Evolutionary conservation across 2,888 invertebrate species (phyloP).

Genomic region (Noctua fimbriata): DNA sequence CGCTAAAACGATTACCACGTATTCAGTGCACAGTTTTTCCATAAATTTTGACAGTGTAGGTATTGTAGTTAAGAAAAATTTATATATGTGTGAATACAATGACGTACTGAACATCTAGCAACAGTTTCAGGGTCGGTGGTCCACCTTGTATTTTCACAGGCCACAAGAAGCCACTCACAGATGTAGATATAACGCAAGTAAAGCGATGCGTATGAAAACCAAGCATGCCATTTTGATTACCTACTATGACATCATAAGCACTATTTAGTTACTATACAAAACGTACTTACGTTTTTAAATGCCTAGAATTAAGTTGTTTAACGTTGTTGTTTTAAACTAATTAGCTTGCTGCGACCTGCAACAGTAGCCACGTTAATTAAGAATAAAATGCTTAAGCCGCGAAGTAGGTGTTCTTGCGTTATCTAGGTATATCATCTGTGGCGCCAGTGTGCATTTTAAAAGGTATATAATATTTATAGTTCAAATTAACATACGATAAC

Average conservation of each 20-base stretch:
- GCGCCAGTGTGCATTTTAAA: background rate
- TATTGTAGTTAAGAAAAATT: no score
- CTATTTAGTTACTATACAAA: background rate
- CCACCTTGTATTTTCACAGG: no score
- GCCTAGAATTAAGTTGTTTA: background rate
- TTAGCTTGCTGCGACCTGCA: background rate
- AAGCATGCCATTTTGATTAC: background rate
- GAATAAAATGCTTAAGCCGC: background rate
- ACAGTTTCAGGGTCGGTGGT: no score
- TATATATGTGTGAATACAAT: no score
- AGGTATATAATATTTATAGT: background rate
- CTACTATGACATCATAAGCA: background rate
- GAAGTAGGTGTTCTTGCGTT: background rate
- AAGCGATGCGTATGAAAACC: background rate
- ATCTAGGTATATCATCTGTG: background rate
- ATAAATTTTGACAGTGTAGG: no score
- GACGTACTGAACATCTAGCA: no score
- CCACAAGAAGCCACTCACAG: background rate
- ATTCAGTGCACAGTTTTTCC: no score
- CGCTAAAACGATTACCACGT: no score
- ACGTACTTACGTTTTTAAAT: background rate
- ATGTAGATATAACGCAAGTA: no score
- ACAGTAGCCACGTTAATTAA: background rate
- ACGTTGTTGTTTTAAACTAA: background rate
- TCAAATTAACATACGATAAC: background rate